Base-by-base conservation (phyloP, 2,888 invertebrate species). In the Therioaphis trifolii region DNA sequence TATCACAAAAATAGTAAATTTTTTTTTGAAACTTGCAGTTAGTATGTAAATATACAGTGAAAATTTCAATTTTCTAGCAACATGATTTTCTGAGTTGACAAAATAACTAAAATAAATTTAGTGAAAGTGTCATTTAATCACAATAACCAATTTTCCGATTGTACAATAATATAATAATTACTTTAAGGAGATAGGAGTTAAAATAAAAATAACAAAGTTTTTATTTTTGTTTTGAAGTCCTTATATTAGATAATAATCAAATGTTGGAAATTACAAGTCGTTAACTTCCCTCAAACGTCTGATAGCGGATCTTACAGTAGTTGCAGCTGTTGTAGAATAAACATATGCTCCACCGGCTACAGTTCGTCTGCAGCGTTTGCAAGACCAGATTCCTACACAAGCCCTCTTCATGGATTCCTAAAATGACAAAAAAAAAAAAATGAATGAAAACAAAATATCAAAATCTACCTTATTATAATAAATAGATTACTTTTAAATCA, bases 301-400 rank as follows among this genome's bases (percentile, higher is more conserved):
- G 87, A 99, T 98, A 86, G 98, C 98, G 86, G 98, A 98, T 88
- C 99, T 92, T 87, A 98, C 98, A 85, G 98, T 98, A 80, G 98
- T 97, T 80, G 99, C 99, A 84, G 99, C 97, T 35, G 98, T 98
- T 86, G 99, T 99, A 55, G 97, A 95, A 91, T 98, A 99, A 61
- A 98, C 97, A 95, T 98, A 99, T 27, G 99, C 99, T 87, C 99
- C 99, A 87, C 99, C 99, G 87, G 95, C 99, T 85, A 99, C 98
- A 75, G 95, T 95, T 89, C 99, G 95, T 89, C 96, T 96, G 90
- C 99, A 99, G 84, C 97, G 93, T 90, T 96, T 95, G 92, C 99
- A 99, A 58, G 94, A 93, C 99, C 99, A 99, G 89, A 99, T 99
- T 86, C 99, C 99, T 84, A 99, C 98, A 88, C 96, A 97, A 86